Percentiles rank a stretch among this genome's conserved stretches.
Conservation (phyloP, 2,113 vertebrate genomes). For the human (Homo sapiens) region GRCh38 chr6:72056501-72057000, state of each 20-base stretch:
- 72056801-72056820: neutral
- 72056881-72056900: neutral
- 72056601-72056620: neutral
- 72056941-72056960: neutral
- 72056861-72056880: neutral
- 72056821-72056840: neutral
- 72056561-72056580: neutral
- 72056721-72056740: conserved; percentile 20
- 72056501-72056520: neutral
- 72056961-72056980: neutral
- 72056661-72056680: neutral
- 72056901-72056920: neutral
- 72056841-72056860: neutral
- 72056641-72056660: neutral
- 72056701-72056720: neutral
- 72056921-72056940: neutral
- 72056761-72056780: neutral
- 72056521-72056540: neutral
- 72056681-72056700: neutral
- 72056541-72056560: too few species aligned
- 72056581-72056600: neutral
- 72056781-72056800: neutral
- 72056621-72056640: neutral
- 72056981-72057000: neutral
- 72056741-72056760: neutral